phyloP scores from a whole-genome alignment of 2,888 invertebrate genomes.

The Strigamia crassipes region DNA sequence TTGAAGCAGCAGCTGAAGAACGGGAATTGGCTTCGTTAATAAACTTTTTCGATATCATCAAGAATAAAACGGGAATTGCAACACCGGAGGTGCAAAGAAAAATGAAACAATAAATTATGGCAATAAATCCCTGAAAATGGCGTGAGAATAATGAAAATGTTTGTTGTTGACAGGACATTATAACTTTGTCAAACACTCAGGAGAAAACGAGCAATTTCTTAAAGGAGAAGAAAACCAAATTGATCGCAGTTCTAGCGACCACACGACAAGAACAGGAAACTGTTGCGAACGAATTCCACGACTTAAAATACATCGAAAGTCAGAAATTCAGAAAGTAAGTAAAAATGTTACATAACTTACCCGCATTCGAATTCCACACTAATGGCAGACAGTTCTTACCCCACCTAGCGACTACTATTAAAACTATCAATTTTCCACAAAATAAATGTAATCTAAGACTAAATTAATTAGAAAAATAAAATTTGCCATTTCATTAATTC shows the following conservation, averaged over 20 bases:
- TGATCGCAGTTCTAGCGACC: background rate
- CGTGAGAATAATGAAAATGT: background rate
- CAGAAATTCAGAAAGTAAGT: conserved; percentile 23
- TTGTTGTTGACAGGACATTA: conserved; percentile 34
- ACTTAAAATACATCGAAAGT: conserved; percentile 22
- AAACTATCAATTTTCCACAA: too few relatives aligned
- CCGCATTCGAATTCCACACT: too few relatives aligned
- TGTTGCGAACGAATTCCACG: background rate
- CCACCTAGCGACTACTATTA: background rate
- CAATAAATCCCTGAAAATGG: background rate
- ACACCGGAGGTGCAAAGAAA: conserved; percentile 6
- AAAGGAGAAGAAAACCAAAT: background rate
- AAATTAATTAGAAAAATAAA: too few relatives aligned
- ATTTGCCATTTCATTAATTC: too few relatives aligned
- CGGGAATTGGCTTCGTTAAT: conserved; percentile 27
- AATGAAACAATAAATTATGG: background rate
- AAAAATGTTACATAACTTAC: background rate
- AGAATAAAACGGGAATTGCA: conserved; percentile 44
- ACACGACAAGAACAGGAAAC: background rate
- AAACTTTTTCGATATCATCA: conserved; percentile 20
- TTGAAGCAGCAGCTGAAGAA: conserved; percentile 30
- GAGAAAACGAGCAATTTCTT: conserved; percentile 4
- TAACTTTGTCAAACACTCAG: background rate
- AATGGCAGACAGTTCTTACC: too few relatives aligned
- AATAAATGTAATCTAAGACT: too few relatives aligned